Evolutionary conservation across 2,888 invertebrate genomes (phyloP).

Genomic region (Ornithoptera priamus): DNA sequence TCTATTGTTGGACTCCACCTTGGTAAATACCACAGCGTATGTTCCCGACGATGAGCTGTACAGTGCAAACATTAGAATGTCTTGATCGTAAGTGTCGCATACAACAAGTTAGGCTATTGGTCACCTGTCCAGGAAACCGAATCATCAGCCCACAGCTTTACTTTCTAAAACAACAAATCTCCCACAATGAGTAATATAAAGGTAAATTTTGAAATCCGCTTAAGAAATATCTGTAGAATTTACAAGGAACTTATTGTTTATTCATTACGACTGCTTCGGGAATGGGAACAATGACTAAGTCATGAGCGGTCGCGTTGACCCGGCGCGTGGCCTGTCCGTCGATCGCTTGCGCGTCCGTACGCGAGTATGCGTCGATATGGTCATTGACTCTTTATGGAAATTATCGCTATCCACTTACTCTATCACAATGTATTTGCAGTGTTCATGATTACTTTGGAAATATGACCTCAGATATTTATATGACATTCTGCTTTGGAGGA

Average conservation of each 20-base stretch:
- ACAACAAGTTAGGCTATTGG: too few species aligned
- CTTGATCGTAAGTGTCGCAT: too few species aligned
- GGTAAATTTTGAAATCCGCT: constrained; percentile 20
- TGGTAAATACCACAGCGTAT: too few species aligned
- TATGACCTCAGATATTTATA: too few species aligned
- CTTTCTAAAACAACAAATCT: background rate
- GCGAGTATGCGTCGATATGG: constrained; percentile 7
- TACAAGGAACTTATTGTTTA: constrained; percentile 32
- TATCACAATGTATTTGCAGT: too few species aligned
- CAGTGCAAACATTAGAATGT: too few species aligned
- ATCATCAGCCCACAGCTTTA: background rate
- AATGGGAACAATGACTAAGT: constrained; percentile 40
- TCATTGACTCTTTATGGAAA: constrained; percentile 5
- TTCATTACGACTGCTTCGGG: constrained; percentile 33
- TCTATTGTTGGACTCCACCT: too few species aligned
- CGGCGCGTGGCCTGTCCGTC: constrained; percentile 27
- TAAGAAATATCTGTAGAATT: constrained; percentile 18
- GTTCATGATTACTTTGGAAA: too few species aligned
- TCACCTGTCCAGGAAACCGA: too few species aligned
- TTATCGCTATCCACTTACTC: too few species aligned
- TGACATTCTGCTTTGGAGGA: too few species aligned
- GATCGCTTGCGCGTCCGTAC: constrained; percentile 38
- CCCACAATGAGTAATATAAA: background rate
- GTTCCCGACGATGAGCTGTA: too few species aligned
- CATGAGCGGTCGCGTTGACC: constrained; percentile 35